Conservation (phyloP, 1,140 invertebrate species). For the Pararge aegeria region DNA sequence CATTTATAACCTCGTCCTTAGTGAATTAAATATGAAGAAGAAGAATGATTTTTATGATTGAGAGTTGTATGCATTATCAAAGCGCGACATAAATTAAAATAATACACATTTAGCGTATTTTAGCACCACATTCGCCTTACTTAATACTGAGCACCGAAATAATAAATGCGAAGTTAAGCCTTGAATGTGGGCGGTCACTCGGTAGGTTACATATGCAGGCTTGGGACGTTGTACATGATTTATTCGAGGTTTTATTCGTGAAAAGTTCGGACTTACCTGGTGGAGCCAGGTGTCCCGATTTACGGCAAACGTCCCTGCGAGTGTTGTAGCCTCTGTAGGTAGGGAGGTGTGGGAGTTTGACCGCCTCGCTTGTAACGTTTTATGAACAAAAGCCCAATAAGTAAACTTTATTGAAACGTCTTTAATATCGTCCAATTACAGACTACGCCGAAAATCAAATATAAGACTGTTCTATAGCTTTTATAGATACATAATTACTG, state of each 20-base stretch:
- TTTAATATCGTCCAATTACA: constrained; percentile 6
- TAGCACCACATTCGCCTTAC: constrained; percentile 7
- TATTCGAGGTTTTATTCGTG: constrained; percentile 43
- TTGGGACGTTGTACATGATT: constrained; percentile 42
- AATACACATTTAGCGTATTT: background rate
- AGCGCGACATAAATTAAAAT: background rate
- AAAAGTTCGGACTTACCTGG: constrained; percentile 37
- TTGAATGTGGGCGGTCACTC: constrained; percentile 16
- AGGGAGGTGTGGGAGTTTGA: background rate
- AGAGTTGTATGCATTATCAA: background rate
- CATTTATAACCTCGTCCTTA: too few species aligned
- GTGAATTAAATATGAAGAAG: too few species aligned
- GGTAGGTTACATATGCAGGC: constrained; percentile 22
- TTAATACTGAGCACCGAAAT: constrained; percentile 17
- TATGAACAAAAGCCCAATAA: background rate
- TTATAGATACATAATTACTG: too few species aligned
- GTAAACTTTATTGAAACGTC: background rate
- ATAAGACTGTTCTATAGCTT: too few species aligned
- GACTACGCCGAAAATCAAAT: too few species aligned
- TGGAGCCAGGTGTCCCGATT: background rate
- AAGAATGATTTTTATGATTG: background rate
- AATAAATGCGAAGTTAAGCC: constrained; percentile 33
- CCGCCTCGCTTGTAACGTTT: background rate
- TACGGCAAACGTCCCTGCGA: background rate
- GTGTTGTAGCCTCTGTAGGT: background rate